Evolutionary conservation across 2,113 vertebrate genomes (phyloP).

Genomic region (Elachura formosa): DNA sequence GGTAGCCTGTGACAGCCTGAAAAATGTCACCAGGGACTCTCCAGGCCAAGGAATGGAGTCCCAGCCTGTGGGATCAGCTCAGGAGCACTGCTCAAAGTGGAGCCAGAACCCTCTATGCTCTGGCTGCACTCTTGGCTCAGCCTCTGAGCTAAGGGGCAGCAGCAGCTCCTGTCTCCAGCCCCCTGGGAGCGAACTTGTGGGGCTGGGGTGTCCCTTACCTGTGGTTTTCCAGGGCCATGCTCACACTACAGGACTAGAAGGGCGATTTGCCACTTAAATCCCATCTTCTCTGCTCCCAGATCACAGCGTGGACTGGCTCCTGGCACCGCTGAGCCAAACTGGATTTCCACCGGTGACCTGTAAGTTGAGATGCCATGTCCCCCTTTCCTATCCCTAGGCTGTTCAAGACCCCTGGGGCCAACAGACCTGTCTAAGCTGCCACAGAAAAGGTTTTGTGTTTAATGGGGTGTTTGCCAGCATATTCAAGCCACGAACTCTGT

Average conservation of each 20-base stretch:
- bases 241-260: rapidly evolving
- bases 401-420: not conserved
- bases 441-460: slow-evolving; percentile 18
- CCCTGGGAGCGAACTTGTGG: rapidly evolving
- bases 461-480: not conserved
- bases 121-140: rapidly evolving
- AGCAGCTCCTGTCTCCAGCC: not conserved
- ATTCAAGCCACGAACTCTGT: not conserved
- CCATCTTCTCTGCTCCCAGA: not conserved
- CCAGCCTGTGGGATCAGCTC: not conserved
- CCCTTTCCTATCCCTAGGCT: not conserved
- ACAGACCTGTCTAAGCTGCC: not conserved
- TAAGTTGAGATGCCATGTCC: not conserved
- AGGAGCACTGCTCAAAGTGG: rapidly evolving
- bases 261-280: not conserved
- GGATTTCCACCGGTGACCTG: slow-evolving; percentile 14
- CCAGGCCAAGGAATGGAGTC: not conserved
- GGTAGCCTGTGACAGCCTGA: not conserved
- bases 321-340: not conserved
- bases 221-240: rapidly evolving
- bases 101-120: rapidly evolving
- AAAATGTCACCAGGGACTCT: not conserved
- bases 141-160: not conserved
- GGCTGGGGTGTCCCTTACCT: not conserved
- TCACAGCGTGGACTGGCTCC: rapidly evolving